Percentiles rank a stretch among this genome's conserved stretches.
phyloP scores from a whole-genome alignment of 2,888 invertebrate species.

The Dryobotodes eremita region DNA sequence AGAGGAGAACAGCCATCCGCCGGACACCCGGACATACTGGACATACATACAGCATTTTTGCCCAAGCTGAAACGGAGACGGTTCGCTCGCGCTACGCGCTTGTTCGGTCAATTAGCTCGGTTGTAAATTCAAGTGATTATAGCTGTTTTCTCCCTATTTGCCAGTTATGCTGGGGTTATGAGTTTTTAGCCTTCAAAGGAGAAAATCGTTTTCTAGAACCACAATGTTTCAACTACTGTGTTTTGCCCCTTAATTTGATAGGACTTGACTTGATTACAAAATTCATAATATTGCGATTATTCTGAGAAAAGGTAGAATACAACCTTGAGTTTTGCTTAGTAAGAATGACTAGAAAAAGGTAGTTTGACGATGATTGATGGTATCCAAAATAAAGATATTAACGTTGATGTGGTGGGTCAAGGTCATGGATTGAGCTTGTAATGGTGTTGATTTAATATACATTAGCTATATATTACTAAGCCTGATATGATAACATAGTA shows the following conservation, averaged over 20 bases:
- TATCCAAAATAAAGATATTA: conserved; percentile 12
- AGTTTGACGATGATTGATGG: conserved; percentile 2
- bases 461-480: not conserved
- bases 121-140: too few species aligned
- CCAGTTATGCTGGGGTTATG: not conserved
- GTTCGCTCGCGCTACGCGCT: too few species aligned
- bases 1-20: too few species aligned
- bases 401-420: not conserved
- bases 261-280: not conserved
- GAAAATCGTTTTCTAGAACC: not conserved
- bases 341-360: conserved; percentile 8
- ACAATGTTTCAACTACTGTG: not conserved
- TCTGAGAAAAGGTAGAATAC: not conserved
- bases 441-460: not conserved
- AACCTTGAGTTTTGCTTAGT: not conserved
- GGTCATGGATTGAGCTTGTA: not conserved
- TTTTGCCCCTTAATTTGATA: not conserved
- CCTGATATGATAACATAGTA: not conserved
- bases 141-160: too few species aligned
- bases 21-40: too few species aligned
- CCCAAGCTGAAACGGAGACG: too few species aligned
- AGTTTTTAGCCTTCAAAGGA: not conserved
- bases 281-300: not conserved
- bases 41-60: too few species aligned
- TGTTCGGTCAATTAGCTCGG: too few species aligned